Conservation (phyloP, 1,140 invertebrate species). For the Drosophila sulfurigaster region DNA sequence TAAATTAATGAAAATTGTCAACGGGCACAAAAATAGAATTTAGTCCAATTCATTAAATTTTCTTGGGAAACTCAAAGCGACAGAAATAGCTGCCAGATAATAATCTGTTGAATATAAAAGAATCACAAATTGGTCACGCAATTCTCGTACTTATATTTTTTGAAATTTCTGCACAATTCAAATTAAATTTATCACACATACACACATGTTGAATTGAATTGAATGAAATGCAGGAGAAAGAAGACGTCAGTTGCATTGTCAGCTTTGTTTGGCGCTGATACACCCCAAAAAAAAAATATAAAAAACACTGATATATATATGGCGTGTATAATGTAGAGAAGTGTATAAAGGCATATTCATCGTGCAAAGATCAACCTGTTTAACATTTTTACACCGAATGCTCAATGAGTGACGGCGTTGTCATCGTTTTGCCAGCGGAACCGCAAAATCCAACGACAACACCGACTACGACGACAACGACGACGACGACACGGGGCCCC, state of each 20-base stretch:
- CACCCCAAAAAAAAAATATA: conserved; percentile 7
- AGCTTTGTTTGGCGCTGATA: too few species aligned
- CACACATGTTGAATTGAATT: conserved; percentile 9
- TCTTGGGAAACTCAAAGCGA: neutral
- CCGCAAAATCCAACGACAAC: conserved; percentile 24
- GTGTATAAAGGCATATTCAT: conserved; percentile 38
- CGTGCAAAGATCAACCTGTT: conserved; percentile 58
- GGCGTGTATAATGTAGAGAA: neutral
- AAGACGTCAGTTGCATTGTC: neutral
- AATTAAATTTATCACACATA: neutral
- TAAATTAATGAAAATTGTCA: conserved; percentile 2
- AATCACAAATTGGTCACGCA: neutral
- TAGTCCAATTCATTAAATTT: conserved; percentile 5
- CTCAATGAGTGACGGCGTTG: conserved; percentile 56
- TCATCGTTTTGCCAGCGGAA: conserved; percentile 31
- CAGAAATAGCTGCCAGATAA: conserved; percentile 6
- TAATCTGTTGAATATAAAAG: neutral
- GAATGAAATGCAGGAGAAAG: neutral
- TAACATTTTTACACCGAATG: conserved; percentile 70
- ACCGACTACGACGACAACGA: neutral
- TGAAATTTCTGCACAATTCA: conserved; percentile 24
- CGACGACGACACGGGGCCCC: conserved; percentile 8
- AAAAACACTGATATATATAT: neutral
- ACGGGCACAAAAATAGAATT: neutral
- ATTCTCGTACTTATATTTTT: conserved; percentile 8